phyloP scores from a whole-genome alignment of 1,140 invertebrate genomes.

The Scaptomyza hsui region DNA sequence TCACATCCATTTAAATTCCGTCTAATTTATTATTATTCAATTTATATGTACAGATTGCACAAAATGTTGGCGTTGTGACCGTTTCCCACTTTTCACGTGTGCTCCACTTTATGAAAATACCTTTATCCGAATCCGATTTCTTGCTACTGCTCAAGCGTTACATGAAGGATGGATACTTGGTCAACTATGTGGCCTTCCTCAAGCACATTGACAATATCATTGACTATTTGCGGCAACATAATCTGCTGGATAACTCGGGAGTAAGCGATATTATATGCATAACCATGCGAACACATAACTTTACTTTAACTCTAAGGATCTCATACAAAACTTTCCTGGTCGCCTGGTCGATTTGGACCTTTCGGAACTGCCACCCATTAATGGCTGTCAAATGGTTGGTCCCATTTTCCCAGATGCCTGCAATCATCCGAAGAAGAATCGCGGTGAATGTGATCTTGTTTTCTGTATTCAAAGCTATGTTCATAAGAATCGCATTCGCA shows the following conservation, averaged over 20 bases:
- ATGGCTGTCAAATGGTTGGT: slow-evolving; percentile 75
- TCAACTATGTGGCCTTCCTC: slow-evolving; percentile 90
- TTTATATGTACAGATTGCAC: slow-evolving; percentile 75
- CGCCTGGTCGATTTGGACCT: slow-evolving; percentile 87
- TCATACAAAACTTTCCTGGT: slow-evolving; percentile 86
- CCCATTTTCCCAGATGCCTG: slow-evolving; percentile 72
- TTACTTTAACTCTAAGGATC: slow-evolving; percentile 74
- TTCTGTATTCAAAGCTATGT: slow-evolving; percentile 84
- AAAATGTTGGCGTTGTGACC: slow-evolving; percentile 89
- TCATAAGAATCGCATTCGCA: slow-evolving; percentile 86
- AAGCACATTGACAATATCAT: slow-evolving; percentile 86
- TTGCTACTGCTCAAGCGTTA: slow-evolving; percentile 88
- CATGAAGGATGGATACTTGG: slow-evolving; percentile 88
- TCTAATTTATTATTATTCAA: slow-evolving; percentile 1
- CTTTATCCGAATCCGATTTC: slow-evolving; percentile 88
- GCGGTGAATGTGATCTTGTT: slow-evolving; percentile 69
- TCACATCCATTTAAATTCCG: neutral
- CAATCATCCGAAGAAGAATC: slow-evolving; percentile 62
- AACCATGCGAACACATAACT: neutral
- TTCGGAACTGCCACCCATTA: slow-evolving; percentile 87
- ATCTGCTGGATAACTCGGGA: slow-evolving; percentile 60
- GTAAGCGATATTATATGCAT: slow-evolving; percentile 31
- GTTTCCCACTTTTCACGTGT: slow-evolving; percentile 89
- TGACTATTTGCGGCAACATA: slow-evolving; percentile 59
- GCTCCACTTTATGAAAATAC: slow-evolving; percentile 87